These are phyloP conservation scores for Zapus hudsonius DNA, from an alignment of 2,113 vertebrate genomes.

Conservation along the genomic window DNA sequence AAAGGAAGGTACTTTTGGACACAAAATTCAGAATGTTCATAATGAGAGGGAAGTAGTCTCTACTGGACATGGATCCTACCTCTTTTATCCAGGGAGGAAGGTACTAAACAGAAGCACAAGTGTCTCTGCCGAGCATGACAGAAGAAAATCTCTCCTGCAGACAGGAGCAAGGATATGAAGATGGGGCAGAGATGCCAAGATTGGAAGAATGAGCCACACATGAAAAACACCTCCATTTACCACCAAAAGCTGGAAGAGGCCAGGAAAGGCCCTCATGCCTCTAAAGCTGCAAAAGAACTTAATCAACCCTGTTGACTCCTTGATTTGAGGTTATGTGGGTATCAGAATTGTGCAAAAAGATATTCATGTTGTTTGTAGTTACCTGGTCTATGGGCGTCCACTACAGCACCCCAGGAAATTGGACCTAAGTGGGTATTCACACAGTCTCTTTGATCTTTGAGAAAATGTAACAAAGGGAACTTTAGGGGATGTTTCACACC, in stretches of 20 bases:
- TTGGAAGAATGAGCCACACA: background rate
- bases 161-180: background rate
- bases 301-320: no score
- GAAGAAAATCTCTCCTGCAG: background rate
- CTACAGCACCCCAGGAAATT: background rate
- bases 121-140: background rate
- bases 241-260: background rate
- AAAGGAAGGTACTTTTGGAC: background rate
- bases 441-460: background rate
- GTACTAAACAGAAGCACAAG: no score
- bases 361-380: no score
- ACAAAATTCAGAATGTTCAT: background rate
- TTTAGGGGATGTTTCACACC: background rate
- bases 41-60: background rate
- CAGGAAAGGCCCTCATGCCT: no score
- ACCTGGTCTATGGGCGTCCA: background rate
- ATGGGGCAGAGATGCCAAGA: no score
- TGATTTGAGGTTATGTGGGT: background rate
- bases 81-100: no score
- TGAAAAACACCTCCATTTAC: background rate
- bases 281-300: background rate
- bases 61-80: background rate
- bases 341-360: background rate
- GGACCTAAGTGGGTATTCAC: no score
- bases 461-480: background rate